Conservation (phyloP, 2,113 vertebrate genomes). For the Callipepla squamata region DNA sequence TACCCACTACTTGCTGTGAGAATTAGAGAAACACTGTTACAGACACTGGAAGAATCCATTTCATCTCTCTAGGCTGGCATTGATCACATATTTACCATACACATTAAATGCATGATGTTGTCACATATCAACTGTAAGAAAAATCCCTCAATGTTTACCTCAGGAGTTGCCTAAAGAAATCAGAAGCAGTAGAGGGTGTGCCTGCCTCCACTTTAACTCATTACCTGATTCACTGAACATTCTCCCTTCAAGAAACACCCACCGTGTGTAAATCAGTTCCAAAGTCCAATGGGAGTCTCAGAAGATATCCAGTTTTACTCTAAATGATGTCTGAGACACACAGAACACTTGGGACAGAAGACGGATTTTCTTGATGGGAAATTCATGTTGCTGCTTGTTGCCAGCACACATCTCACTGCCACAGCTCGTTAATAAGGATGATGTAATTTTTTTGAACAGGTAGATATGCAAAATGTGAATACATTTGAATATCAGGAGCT, state of each 20-base stretch:
- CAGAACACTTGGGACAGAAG: neutral
- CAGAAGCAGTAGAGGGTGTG: neutral
- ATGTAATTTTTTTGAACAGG: neutral
- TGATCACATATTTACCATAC: neutral
- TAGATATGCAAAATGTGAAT: neutral
- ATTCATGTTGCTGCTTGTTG: neutral
- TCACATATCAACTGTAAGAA: neutral
- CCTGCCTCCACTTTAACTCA: neutral
- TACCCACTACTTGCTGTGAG: neutral
- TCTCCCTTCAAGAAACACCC: neutral
- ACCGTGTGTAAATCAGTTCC: neutral
- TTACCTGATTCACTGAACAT: neutral
- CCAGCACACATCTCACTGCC: neutral
- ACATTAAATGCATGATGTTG: accelerated
- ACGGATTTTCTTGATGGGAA: slow-evolving; percentile 13
- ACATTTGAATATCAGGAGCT: neutral
- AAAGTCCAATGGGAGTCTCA: neutral
- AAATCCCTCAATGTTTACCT: neutral
- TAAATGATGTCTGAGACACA: neutral
- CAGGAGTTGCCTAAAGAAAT: neutral
- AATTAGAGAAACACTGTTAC: neutral
- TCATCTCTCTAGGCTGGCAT: neutral
- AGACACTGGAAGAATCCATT: neutral
- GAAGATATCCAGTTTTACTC: neutral
- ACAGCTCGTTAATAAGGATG: neutral